Base-by-base conservation (phyloP, 1,140 invertebrate genomes). In the Zaprionus camerounensis region DNA sequence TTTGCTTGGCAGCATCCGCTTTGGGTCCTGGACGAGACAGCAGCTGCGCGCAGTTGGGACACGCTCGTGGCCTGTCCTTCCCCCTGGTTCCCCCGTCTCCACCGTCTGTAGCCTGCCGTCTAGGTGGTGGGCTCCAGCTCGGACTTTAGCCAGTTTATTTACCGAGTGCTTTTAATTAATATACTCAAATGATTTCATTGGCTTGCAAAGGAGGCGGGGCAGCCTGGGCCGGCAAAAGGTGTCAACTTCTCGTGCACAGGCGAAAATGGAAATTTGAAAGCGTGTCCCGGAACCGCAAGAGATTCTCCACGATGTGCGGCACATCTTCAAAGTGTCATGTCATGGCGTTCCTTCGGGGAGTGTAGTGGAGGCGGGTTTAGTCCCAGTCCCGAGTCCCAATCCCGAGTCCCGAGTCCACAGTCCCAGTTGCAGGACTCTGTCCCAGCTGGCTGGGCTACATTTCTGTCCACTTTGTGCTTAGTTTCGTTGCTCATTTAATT, bases 171-270 rank as follows among this genome's bases (percentile, higher is more conserved):
- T 87, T 88, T 88, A 88, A 88, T 88, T 88, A 88, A 88, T 88
- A 88, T 88, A 88, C 84, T 88, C 83, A 90, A 88, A 83, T 78
- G 81, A 88, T 88, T 88, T 81, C 77, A 81, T 88, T 88, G 81
- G 62, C 78, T 72, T 11, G 15, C 20, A 6, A 20, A 17, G 17
- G 4, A 26, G n/a, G n/a, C 2, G 17, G 41, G 41, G 7, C 36
- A 26, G 58, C 41, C 12, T 11, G 6, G 41, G 2, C 15, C 6
- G 13, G 46, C 26, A 9, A 49, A 55, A 63, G 62, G 70, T 65
- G 59, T 61, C 53, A 76, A 62, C 49, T 70, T 75, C 4, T 70
- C 46, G 61, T n/a, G 49, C 20, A 20, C 12, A 34, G 28, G 44
- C 46, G 20, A 61, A 65, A 82, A 82, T 82, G 76, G 73, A 82